Conservation (phyloP, 2,888 invertebrate species). For the Herminia tarsipennalis region DNA sequence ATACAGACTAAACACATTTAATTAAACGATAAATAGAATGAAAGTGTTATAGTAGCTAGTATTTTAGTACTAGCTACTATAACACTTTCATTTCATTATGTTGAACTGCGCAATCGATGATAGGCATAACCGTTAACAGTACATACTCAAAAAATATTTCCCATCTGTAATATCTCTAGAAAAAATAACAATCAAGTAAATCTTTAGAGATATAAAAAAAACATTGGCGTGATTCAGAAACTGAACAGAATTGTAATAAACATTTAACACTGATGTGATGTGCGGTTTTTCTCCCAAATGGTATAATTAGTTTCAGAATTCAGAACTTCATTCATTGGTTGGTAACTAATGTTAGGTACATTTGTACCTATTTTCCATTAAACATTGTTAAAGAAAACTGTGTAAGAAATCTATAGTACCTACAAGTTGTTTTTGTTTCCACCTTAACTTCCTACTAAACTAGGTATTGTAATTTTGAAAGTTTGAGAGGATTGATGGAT, state of each 20-base stretch:
- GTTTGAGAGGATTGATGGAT: too few relatives aligned
- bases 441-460: background rate
- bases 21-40: too few relatives aligned
- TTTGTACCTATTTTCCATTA: conserved; percentile 20
- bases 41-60: too few relatives aligned
- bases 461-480: background rate
- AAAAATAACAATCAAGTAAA: background rate
- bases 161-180: too few relatives aligned
- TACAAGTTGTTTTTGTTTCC: conserved; percentile 6
- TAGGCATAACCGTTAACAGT: too few relatives aligned
- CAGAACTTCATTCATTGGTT: too few relatives aligned
- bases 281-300: conserved; percentile 16
- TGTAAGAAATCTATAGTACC: too few relatives aligned
- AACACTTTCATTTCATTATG: too few relatives aligned
- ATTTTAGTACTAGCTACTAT: too few relatives aligned
- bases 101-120: too few relatives aligned
- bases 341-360: conserved; percentile 1
- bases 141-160: too few relatives aligned
- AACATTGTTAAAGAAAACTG: conserved; percentile 10
- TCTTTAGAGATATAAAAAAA: background rate
- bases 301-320: conserved; percentile 21
- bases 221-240: background rate
- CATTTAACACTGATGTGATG: conserved; percentile 5
- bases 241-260: conserved; percentile 18
- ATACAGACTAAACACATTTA: too few relatives aligned